Evolutionary conservation across 1,140 invertebrate species (phyloP), one percentile per base, ranked within the genome.

Genomic region (Trichonephila clavata): DNA sequence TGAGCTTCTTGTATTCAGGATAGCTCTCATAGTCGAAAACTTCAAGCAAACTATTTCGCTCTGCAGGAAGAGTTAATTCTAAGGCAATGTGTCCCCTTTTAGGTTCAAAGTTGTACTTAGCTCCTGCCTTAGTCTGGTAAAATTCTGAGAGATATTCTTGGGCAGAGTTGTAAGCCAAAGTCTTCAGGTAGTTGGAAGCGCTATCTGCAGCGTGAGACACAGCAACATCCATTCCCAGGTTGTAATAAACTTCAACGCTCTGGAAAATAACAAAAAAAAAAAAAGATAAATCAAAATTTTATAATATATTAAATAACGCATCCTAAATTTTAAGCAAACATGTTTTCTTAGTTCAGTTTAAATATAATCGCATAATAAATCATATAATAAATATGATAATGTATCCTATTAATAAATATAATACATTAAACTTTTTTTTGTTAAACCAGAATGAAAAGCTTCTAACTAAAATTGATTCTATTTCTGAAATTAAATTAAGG

Each of bases 1-100:
- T 80, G n/a, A 94, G 39, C 16, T 94, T 84, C 63, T 93, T 87
- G 57, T 88, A 93, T 27, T 93, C 92, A 21, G 94, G 92, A 27
- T 93, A 93, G n/a, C 80, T 93, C 21, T 77, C 80, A 39, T 57
- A 81, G 18, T 94, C 90, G n/a, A 94, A 90, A 1, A 88, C 84
- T 68, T 94, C 94, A 2, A 65, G 21, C 2, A 94, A 39, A 60
- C 86, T 94, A 43, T 43, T 71, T 21, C 83, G 24, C 6, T 80
- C 20, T 21, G 27, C 32, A 1, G 94, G 94, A n/a, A 94, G n/a
- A 20, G 43, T 93, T 0, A 93, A n/a, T 90, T 94, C 92, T 1
- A 94, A 39, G 7, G 71, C 20, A 7, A 94, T 68, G 39, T 63
- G 60, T 27, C 94, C 94, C 50, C 88, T 87, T 65, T 93, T 24